Evolutionary conservation across 2,797 vertebrate species (phyloP).

Genomic region (Jordanella pulchra): DNA sequence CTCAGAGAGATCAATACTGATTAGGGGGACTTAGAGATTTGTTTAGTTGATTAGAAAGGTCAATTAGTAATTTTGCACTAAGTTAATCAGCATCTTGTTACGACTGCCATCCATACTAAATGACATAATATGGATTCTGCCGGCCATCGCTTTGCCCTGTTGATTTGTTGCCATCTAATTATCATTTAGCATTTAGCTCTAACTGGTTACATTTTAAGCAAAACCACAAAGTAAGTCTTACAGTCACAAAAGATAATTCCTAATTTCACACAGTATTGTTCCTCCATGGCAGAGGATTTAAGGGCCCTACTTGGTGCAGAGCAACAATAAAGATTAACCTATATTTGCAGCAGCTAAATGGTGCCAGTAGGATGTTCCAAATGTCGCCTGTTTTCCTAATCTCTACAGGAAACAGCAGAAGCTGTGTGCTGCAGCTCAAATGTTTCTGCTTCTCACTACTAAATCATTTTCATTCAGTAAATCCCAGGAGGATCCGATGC

Average conservation of each 20-base stretch:
- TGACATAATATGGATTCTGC: constrained; percentile 78
- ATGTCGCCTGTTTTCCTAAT: constrained; percentile 23
- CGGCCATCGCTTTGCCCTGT: constrained; percentile 60
- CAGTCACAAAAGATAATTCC: constrained; percentile 1
- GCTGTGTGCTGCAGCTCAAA: constrained; percentile 6
- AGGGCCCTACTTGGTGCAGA: constrained; percentile 31
- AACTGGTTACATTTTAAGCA: constrained; percentile 38
- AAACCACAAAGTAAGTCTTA: constrained; percentile 4
- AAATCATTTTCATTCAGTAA: constrained; percentile 53
- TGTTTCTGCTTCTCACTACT: constrained; percentile 17
- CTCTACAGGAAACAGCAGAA: constrained; percentile 8
- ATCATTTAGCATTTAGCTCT: constrained; percentile 59
- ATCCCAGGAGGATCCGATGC: constrained; percentile 52
- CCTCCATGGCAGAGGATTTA: constrained; percentile 31
- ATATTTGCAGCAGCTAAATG: constrained; percentile 40
- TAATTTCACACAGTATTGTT: constrained; percentile 18
- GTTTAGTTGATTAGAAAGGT: constrained; percentile 89
- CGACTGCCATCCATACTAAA: constrained; percentile 79
- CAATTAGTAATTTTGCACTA: constrained; percentile 88
- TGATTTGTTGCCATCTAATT: constrained; percentile 74
- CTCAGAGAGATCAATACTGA: constrained; percentile 82
- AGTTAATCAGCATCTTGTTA: constrained; percentile 87
- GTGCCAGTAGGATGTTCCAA: constrained; percentile 35
- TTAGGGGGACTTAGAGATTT: constrained; percentile 84
- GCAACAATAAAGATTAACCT: constrained; percentile 61